Base-by-base conservation (phyloP, 2,888 invertebrate genomes). In the Mamestra brassicae region DNA sequence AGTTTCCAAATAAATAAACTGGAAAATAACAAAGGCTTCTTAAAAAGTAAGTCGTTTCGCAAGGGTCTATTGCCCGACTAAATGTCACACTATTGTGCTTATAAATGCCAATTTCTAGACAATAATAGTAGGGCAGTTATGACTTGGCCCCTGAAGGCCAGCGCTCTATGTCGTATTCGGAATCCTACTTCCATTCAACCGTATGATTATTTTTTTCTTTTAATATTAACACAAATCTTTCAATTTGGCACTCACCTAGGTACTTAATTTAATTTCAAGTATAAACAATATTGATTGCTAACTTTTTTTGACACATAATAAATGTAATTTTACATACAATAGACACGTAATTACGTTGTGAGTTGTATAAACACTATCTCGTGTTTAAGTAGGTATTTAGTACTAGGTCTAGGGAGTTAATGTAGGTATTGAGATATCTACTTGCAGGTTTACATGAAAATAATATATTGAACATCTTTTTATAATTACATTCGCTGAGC, bases 251-350 rank as follows among this genome's bases (percentile, higher is more conserved):
- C 13, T 0, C 2, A 52, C 15, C 15, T 52, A 26, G 26, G 26
- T 26, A 52, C 64, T 17, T n/a, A 52, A 57, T 61, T 62, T 7
- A 58, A 54, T 78, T 66, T 38, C 3, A 47, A 69, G 6, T 60
- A 11, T 34, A 34, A 38, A 67, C 15, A 45, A 47, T 60, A 83
- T 65, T 83, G 26, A 68, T 65, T 68, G 64, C 36, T 52, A 8
- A 17, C 4, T 57, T 80, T 80, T 77, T 78, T 68, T 73, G 42
- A 45, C 45, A 34, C 8, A 64, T 54, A 65, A 79, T 72, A 72
- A 65, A 47, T 42, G 3, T 42, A 36, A 58, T 65, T 83, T 80
- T 62, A 45, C 84, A 80, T 79, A 80, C 84, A 80, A 80, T 84
- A 61, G 73, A 13, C 54, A 45, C 26, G n/a, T 71, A 62, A 83